phyloP scores from a whole-genome alignment of 2,888 invertebrate genomes.

The Caenorhabditis japonica region DNA sequence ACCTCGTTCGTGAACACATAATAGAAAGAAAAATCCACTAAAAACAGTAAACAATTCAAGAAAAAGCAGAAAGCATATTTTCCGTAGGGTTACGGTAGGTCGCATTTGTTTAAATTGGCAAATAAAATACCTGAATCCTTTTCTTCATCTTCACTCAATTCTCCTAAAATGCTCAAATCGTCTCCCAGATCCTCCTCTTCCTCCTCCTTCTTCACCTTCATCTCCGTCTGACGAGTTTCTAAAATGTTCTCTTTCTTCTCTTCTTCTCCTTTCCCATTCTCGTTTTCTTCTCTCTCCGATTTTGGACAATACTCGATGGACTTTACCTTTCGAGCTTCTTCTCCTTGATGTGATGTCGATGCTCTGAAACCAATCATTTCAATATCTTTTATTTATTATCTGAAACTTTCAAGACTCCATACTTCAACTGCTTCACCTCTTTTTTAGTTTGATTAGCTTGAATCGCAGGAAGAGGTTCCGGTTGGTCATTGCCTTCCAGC shows the following conservation, averaged over 20 bases:
- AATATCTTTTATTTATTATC: too few species aligned
- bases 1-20: too few species aligned
- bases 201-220: constrained; percentile 14
- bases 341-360: too few species aligned
- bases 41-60: too few species aligned
- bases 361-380: too few species aligned
- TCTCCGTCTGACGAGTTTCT: constrained; percentile 22
- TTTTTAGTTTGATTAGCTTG: constrained; percentile 11
- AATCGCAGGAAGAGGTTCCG: not conserved
- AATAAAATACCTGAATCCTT: constrained; percentile 3
- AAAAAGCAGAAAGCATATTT: too few species aligned
- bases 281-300: constrained; percentile 27
- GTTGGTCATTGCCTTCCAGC: constrained; percentile 26
- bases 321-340: constrained; percentile 6
- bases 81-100: too few species aligned
- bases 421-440: constrained; percentile 44
- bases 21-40: too few species aligned
- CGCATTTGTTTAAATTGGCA: too few species aligned
- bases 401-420: too few species aligned
- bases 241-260: too few species aligned
- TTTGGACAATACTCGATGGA: constrained; percentile 34
- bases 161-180: constrained; percentile 29
- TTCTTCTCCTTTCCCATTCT: not conserved
- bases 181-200: constrained; percentile 11
- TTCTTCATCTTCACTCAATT: constrained; percentile 40